Base-by-base conservation (phyloP, 2,113 vertebrate species). In the Cephalopholis sonnerati region DNA sequence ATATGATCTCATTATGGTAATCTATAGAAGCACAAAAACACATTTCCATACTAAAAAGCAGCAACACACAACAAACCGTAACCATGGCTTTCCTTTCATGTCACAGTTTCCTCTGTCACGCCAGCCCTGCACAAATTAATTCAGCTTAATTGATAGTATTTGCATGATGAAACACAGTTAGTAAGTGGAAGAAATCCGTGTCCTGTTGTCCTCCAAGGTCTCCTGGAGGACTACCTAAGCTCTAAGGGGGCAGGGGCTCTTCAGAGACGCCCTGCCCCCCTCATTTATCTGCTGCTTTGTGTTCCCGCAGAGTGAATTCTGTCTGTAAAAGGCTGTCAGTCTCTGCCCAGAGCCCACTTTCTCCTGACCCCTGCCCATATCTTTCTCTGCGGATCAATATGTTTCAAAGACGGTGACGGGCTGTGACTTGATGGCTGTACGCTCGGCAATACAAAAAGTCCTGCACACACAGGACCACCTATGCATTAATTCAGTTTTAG, bases 261-360 rank as follows among this genome's bases (percentile, higher is more conserved):
- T 70, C 36, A 65, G 55, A 72, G 24, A 29, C 0, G 12, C 74
- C 67, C 79, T 55, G 46, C 67, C 72, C 80, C 77, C 41, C 53
- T 41, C 15, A 10, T 20, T 41, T 53, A 74, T 64, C 67, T 65
- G 1, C 11, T 4, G 53, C 61, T 74, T 46, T 79, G 48, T 79
- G 63, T 44, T 89, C 55, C 69, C 53, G 70, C 54, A 64, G 70
- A 84, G 70, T 36, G 82, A 91, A 75, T 79, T 44, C 68, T 74
- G 81, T 84, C 75, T 75, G 72, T 85, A 77, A 74, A 77, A 72
- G 44, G 17, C 73, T 87, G 80, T 73, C 70, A 70, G 1, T 87
- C 70, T 54, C 4, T 69, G 51, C 54, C 58, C 48, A 71, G 54
- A 79, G 32, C 57, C 25, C 57, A 59, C 58, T 59, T 48, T 83